Evolutionary conservation across 1,140 invertebrate species (phyloP).

Genomic region (Philopotamus ludificatus): DNA sequence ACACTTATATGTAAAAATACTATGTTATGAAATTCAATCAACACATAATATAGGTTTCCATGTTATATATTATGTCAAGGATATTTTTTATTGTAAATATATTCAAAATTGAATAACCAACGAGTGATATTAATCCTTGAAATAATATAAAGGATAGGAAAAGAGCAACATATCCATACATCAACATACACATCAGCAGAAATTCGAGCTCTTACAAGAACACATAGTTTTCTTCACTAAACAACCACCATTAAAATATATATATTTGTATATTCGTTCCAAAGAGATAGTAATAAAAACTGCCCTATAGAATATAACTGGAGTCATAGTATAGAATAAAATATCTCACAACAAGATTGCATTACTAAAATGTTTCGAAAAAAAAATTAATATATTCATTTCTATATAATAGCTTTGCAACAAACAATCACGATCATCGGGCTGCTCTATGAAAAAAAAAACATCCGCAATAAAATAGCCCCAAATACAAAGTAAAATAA

Average conservation of each 20-base stretch:
- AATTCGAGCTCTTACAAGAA: slow-evolving; percentile 21
- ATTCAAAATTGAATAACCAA: neutral
- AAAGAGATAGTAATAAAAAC: slow-evolving; percentile 19
- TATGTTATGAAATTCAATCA: slow-evolving; percentile 14
- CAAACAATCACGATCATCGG: slow-evolving; percentile 58
- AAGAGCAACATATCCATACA: slow-evolving; percentile 23
- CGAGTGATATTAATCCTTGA: slow-evolving; percentile 2
- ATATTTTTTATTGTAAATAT: neutral
- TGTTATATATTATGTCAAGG: slow-evolving; percentile 13
- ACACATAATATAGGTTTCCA: slow-evolving; percentile 15
- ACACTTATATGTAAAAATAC: slow-evolving; percentile 17
- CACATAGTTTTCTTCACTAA: slow-evolving; percentile 15
- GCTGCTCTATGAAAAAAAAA: slow-evolving; percentile 46
- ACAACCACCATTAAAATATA: slow-evolving; percentile 23
- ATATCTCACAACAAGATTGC: slow-evolving; percentile 30
- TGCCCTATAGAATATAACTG: slow-evolving; percentile 17
- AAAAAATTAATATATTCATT: slow-evolving; percentile 27
- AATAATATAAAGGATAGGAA: slow-evolving; percentile 19
- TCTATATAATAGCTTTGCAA: slow-evolving; percentile 45
- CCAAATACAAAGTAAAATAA: slow-evolving; percentile 31
- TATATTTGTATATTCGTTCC: too few species aligned
- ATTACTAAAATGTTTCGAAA: slow-evolving; percentile 30
- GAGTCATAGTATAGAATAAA: slow-evolving; percentile 14
- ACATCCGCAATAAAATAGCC: slow-evolving; percentile 27
- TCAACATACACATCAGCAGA: slow-evolving; percentile 25